Evolutionary conservation across 2,113 vertebrate species (phyloP).

Genomic region (Chitala chitala): DNA sequence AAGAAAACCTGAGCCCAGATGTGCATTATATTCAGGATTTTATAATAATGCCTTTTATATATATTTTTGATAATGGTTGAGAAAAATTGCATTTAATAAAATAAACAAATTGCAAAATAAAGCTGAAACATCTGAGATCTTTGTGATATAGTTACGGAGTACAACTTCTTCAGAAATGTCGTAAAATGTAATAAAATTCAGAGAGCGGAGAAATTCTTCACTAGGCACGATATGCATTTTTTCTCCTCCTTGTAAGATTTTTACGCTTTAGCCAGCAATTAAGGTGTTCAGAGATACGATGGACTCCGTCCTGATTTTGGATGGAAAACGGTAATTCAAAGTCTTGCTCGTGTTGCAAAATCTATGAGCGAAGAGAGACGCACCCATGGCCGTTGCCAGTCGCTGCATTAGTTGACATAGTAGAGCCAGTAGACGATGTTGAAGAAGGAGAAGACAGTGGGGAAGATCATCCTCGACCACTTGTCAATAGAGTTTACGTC

Average conservation of each 20-base stretch:
- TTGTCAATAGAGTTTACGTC: conserved; percentile 98
- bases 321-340: conserved; percentile 61
- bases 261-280: conserved; percentile 77
- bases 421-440: conserved; percentile 98
- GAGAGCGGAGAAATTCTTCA: no score
- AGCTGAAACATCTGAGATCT: no score
- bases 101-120: conserved; percentile 56
- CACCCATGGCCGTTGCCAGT: conserved; percentile 39
- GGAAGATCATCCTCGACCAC: conserved; percentile 98
- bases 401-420: conserved; percentile 84
- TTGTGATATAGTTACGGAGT: no score
- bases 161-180: no score
- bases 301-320: conserved; percentile 74
- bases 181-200: no score
- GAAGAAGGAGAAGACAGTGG: conserved; percentile 95
- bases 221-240: conserved; percentile 56
- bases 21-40: no score
- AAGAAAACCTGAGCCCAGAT: no score
- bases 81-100: conserved; percentile 51
- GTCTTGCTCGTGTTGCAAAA: conserved; percentile 76
- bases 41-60: no score
- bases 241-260: conserved; percentile 47
- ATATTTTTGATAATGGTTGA: conserved; percentile 48
- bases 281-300: conserved; percentile 74
- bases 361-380: conserved; percentile 55